Percentiles rank a stretch among this genome's conserved stretches.
These are phyloP conservation scores for Entomyzon cyanotis DNA, from an alignment of 2,113 vertebrate genomes.

Conservation along the genomic window DNA sequence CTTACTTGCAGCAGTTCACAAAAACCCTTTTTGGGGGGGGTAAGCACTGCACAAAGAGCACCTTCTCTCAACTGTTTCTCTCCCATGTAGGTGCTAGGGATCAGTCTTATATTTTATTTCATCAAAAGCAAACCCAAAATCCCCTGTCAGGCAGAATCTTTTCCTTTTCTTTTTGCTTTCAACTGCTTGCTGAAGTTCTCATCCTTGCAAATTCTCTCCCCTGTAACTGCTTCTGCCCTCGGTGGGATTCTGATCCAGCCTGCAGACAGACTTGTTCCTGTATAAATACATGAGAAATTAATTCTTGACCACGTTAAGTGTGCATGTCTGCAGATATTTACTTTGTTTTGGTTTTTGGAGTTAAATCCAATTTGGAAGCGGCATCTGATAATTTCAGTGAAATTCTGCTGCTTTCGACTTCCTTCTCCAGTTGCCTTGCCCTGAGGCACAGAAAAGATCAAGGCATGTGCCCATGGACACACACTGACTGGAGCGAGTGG, in stretches of 20 bases:
- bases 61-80: neutral
- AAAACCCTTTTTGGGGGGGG: neutral
- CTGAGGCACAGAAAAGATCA: slow-evolving; percentile 33
- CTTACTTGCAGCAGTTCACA: neutral
- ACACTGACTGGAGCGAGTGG: neutral
- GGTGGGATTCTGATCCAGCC: neutral
- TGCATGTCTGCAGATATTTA: neutral
- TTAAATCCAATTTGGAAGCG: neutral
- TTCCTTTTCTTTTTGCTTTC: neutral
- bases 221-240: neutral
- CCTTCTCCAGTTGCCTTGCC: slow-evolving; percentile 7
- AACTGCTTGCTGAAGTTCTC: neutral
- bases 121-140: neutral
- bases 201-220: neutral
- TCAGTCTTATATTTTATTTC: neutral
- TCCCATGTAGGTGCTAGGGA: neutral
- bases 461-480: neutral
- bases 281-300: neutral
- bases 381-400: neutral
- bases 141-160: neutral
- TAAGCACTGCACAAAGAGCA: neutral
- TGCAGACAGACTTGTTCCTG: neutral
- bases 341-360: neutral
- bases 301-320: rapidly evolving
- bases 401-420: neutral